Conservation (phyloP, 2,888 invertebrate species). For the Cremastinae sp. region DNA sequence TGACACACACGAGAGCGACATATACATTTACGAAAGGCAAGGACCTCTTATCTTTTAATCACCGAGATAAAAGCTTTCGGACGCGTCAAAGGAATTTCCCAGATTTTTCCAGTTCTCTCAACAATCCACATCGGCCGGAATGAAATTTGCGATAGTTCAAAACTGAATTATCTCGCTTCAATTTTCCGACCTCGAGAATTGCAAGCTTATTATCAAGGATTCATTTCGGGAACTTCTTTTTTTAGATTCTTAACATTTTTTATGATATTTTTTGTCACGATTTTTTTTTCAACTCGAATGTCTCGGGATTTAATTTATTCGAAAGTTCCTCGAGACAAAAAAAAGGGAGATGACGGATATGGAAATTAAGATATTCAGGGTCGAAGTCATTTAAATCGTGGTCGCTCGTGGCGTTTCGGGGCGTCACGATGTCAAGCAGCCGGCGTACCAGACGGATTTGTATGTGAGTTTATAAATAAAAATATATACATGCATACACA, state of each 20-base stretch:
- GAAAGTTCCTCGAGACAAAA: slow-evolving; percentile 9
- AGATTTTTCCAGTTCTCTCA: background rate
- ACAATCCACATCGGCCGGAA: no score
- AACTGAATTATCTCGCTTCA: no score
- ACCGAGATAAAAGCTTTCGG: slow-evolving; percentile 50
- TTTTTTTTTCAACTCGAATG: background rate
- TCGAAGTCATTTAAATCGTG: slow-evolving; percentile 45
- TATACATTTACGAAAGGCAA: slow-evolving; percentile 61
- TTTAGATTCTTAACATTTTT: no score
- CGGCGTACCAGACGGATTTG: no score
- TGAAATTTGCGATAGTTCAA: no score
- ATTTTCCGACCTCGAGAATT: no score
- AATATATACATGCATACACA: no score
- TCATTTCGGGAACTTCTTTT: no score
- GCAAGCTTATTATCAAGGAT: no score
- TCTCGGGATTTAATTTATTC: slow-evolving; percentile 43
- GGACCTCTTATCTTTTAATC: slow-evolving; percentile 65
- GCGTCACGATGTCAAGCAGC: no score
- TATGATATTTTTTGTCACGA: background rate
- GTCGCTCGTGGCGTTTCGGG: slow-evolving; percentile 28
- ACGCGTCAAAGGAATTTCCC: background rate
- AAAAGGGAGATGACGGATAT: slow-evolving; percentile 20
- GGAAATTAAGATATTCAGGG: slow-evolving; percentile 31
- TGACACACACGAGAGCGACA: slow-evolving; percentile 51
- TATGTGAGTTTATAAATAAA: no score